phyloP scores from a whole-genome alignment of 2,888 invertebrate genomes.

The Drosophila longiperda region DNA sequence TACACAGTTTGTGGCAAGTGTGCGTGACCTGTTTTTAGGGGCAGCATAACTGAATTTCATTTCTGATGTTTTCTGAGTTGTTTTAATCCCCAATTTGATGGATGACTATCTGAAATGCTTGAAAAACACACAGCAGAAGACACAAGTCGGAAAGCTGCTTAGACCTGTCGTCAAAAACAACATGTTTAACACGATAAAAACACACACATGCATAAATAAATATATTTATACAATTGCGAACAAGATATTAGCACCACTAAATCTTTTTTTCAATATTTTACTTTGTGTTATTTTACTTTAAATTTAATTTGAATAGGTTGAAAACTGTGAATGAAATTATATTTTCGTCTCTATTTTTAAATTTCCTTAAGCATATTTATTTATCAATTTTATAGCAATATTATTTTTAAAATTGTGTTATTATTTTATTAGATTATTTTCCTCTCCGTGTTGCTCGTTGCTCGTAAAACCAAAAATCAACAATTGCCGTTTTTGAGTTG shows the following conservation, averaged over 20 bases:
- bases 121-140: conserved; percentile 7
- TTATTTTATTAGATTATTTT: background rate
- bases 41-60: conserved; percentile 38
- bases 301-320: background rate
- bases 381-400: background rate
- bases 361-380: background rate
- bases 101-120: conserved; percentile 27
- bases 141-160: conserved; percentile 44
- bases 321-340: background rate
- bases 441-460: background rate
- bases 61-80: conserved; percentile 36
- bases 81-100: conserved; percentile 53
- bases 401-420: background rate
- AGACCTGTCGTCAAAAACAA: conserved; percentile 10
- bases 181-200: conserved; percentile 7
- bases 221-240: background rate
- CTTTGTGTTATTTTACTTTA: background rate
- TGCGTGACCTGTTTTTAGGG: conserved; percentile 34
- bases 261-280: no score
- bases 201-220: background rate
- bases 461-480: conserved; percentile 17
- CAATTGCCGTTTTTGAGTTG: conserved; percentile 22
- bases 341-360: background rate
- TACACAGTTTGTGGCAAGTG: conserved; percentile 8
- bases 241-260: background rate